Evolutionary conservation across 2,888 invertebrate genomes (phyloP).

Genomic region (Pterobdella sp.): DNA sequence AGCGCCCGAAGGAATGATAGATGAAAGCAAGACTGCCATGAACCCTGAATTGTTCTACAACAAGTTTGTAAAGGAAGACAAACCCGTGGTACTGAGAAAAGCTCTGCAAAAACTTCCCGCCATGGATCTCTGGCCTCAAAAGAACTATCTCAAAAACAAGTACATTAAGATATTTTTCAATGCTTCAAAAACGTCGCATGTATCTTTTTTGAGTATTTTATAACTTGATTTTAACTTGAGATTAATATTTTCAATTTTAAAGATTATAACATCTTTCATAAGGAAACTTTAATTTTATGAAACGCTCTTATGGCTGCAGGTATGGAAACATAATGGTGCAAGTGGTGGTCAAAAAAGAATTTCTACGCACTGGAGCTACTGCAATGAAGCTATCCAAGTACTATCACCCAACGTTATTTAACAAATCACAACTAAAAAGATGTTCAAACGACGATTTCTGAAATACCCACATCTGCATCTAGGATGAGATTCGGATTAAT

Average conservation of each 20-base stretch:
- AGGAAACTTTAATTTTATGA: too few species aligned
- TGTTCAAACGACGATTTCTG: too few species aligned
- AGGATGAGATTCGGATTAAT: too few species aligned
- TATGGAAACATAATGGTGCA: conserved; percentile 42
- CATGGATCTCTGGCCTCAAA: conserved; percentile 43
- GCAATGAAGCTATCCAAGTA: conserved; percentile 43
- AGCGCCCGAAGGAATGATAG: conserved; percentile 43
- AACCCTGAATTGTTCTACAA: conserved; percentile 43
- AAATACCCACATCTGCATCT: too few species aligned
- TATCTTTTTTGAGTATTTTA: too few species aligned
- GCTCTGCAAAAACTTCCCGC: conserved; percentile 42
- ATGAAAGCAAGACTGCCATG: conserved; percentile 41
- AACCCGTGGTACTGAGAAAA: conserved; percentile 44
- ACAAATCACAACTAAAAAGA: too few species aligned
- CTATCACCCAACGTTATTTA: neutral
- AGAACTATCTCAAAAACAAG: conserved; percentile 43
- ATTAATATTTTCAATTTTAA: too few species aligned
- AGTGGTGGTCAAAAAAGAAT: conserved; percentile 41
- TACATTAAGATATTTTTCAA: too few species aligned
- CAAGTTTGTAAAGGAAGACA: conserved; percentile 41
- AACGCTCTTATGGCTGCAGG: conserved; percentile 35
- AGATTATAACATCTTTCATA: too few species aligned
- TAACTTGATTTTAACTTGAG: too few species aligned
- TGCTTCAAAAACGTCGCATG: too few species aligned
- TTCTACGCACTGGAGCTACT: conserved; percentile 33